phyloP scores from a whole-genome alignment of 1,140 invertebrate species.

The Halesus radiatus region DNA sequence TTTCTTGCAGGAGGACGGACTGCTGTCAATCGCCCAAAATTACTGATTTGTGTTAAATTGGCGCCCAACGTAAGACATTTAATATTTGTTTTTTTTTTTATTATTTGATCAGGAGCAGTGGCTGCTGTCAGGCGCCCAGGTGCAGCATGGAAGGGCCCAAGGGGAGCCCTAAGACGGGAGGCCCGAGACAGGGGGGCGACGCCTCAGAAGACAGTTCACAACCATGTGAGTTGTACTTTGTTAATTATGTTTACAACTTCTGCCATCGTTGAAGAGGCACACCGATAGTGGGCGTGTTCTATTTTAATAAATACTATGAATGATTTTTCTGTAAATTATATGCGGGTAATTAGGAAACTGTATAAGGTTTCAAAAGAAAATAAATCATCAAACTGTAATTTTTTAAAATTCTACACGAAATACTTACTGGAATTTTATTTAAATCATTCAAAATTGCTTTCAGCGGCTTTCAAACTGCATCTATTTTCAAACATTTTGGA shows the following conservation, averaged over 20 bases:
- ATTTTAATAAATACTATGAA: no score
- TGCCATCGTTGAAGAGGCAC: neutral
- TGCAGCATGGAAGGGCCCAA: slow-evolving; percentile 26
- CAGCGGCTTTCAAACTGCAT: no score
- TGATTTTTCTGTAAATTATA: no score
- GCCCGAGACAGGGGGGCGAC: neutral
- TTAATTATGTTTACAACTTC: neutral
- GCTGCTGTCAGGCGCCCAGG: slow-evolving; percentile 6
- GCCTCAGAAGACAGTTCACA: neutral
- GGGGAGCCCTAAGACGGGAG: neutral
- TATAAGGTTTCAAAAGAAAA: no score
- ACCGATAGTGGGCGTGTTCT: no score
- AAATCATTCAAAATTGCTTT: no score
- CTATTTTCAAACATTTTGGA: no score
- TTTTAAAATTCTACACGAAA: no score
- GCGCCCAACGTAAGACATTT: neutral
- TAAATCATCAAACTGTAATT: no score
- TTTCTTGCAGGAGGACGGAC: neutral
- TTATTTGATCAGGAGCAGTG: slow-evolving; percentile 2
- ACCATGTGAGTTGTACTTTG: neutral
- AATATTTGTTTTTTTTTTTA: neutral
- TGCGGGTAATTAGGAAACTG: no score
- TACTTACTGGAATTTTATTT: no score
- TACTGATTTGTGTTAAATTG: no score
- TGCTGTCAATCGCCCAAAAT: neutral